phyloP scores from a whole-genome alignment of 2,888 invertebrate genomes.

The Orthosia cruda region DNA sequence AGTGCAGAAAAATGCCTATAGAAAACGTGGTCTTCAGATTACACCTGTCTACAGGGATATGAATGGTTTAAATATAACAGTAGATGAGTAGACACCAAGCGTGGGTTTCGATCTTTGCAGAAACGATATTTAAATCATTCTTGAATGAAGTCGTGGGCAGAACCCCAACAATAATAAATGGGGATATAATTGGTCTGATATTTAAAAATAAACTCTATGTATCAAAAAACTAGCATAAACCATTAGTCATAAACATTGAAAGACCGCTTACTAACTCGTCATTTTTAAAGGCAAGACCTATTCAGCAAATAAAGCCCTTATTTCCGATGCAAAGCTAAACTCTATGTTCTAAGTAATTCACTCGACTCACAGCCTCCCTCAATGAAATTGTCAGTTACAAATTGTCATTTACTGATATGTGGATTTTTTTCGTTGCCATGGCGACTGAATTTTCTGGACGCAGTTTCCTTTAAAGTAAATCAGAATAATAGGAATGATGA shows the following conservation, averaged over 20 bases:
- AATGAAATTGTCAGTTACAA: too few relatives aligned
- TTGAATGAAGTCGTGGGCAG: neutral
- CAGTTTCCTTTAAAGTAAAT: too few relatives aligned
- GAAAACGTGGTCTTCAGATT: too few relatives aligned
- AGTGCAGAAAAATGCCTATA: too few relatives aligned
- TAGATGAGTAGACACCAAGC: neutral
- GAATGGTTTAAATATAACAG: neutral
- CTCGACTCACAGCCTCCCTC: too few relatives aligned
- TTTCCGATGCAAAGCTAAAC: neutral
- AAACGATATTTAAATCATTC: neutral
- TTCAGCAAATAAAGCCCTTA: neutral
- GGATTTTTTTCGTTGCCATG: too few relatives aligned
- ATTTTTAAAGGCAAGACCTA: neutral
- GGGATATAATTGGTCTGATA: neutral
- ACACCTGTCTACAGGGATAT: too few relatives aligned
- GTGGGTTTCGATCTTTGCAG: neutral
- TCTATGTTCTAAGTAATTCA: too few relatives aligned
- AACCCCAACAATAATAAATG: neutral
- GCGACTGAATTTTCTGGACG: too few relatives aligned
- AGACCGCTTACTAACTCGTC: neutral
- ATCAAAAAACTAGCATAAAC: neutral
- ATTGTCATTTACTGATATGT: too few relatives aligned
- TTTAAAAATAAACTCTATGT: neutral
- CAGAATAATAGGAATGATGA: too few relatives aligned
- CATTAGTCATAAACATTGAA: neutral